Conservation (phyloP, 2,113 vertebrate species). For the Aphyosemion australe region DNA sequence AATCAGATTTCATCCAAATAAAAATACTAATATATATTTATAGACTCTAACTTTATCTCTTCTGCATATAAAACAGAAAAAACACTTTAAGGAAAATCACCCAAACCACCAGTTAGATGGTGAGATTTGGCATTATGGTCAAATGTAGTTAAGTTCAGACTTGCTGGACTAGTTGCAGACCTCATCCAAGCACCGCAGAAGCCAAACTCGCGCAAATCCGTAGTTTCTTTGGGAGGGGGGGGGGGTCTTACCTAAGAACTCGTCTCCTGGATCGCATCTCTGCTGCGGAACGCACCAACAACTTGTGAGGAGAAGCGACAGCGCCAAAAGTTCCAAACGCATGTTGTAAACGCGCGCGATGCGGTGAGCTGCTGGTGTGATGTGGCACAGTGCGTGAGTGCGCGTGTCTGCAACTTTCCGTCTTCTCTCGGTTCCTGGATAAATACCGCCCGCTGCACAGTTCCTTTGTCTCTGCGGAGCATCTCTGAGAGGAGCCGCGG, state of each 20-base stretch:
- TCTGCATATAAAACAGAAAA: too few species aligned
- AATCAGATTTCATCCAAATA: too few species aligned
- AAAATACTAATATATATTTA: too few species aligned
- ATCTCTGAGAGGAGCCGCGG: constrained; percentile 51
- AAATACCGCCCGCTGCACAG: constrained; percentile 45
- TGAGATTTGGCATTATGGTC: too few species aligned
- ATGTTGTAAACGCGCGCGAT: constrained; percentile 52
- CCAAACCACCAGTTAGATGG: too few species aligned
- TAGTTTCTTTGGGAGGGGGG: too few species aligned
- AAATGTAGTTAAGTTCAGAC: too few species aligned
- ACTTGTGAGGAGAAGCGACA: constrained; percentile 48
- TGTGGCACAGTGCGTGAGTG: constrained; percentile 80
- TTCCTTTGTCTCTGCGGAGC: constrained; percentile 67
- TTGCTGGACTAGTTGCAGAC: too few species aligned
- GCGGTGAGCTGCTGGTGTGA: constrained; percentile 65
- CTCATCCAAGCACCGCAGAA: neutral
- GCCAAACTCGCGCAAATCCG: neutral
- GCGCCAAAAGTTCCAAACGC: constrained; percentile 63
- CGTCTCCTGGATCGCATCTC: constrained; percentile 73
- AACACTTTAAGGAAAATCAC: too few species aligned
- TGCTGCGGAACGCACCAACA: constrained; percentile 66
- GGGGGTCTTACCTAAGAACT: constrained; percentile 79
- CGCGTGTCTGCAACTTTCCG: neutral
- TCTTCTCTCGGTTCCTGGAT: constrained; percentile 9
- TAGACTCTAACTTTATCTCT: too few species aligned